phyloP scores from a whole-genome alignment of 2,888 invertebrate species.

The Brenthis ino region DNA sequence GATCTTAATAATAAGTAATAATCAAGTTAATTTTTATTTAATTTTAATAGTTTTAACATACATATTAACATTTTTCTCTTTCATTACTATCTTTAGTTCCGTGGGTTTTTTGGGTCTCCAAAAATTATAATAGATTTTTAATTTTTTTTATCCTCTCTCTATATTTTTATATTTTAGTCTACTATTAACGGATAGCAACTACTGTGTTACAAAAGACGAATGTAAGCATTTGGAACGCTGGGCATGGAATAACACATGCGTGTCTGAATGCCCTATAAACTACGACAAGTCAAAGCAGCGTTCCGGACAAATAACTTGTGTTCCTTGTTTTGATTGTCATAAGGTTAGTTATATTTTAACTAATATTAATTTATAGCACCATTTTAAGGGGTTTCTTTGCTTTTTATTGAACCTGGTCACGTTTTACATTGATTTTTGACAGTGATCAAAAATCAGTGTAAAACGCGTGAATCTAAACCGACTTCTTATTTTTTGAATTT shows the following conservation, averaged over 20 bases:
- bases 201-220: conserved; percentile 87
- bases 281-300: conserved; percentile 44
- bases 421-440: too few species aligned
- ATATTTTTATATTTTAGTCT: conserved; percentile 58
- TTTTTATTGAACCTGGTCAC: too few species aligned
- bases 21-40: too few species aligned
- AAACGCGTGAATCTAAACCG: too few species aligned
- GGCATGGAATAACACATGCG: conserved; percentile 84
- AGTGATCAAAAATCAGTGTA: too few species aligned
- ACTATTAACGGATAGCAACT: conserved; percentile 76
- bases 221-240: conserved; percentile 83
- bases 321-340: conserved; percentile 52
- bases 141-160: background rate
- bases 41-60: too few species aligned
- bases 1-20: too few species aligned
- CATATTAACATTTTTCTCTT: too few species aligned
- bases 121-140: background rate
- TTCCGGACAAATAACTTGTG: conserved; percentile 46
- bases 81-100: too few species aligned
- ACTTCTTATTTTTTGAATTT: too few species aligned
- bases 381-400: too few species aligned
- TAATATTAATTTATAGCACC: too few species aligned
- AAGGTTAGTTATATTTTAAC: conserved; percentile 26
- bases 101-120: background rate
- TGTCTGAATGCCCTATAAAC: conserved; percentile 64